Base-by-base conservation (phyloP, 2,797 vertebrate genomes). In the Onychomys arenicola region DNA sequence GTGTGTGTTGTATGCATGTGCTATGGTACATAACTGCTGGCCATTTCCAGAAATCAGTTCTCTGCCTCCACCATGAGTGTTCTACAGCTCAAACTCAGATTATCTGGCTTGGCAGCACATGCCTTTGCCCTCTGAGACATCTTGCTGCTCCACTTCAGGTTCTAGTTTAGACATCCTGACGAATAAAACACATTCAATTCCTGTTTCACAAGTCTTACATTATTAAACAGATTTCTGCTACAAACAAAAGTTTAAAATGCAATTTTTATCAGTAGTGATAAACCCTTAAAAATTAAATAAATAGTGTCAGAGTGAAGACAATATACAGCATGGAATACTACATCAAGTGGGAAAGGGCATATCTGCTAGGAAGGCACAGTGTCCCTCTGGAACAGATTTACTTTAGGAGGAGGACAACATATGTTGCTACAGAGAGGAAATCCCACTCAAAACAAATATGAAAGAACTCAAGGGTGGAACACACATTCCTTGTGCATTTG, bases 401-500 rank as follows among this genome's bases (percentile, higher is more conserved):
- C 63, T 85, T 67, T 85, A 9, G n/a, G 23, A 67, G 3, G 11
- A 85, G 12, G 83, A 49, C 11, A n/a, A 32, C 17, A 67, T n/a
- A 49, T 49, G 19, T 32, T n/a, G 19, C 12, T 14, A 11, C 46
- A 49, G 6, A 85, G 19, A 67, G 32, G 43, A 85, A n/a, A 67
- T 49, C 12, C 19, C 12, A 85, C 13, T n/a, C 32, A 46, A 85
- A 84, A 67, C 11, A 67, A 25, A 25, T 49, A 25, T 65, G 19
- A 14, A 49, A 49, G 32, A 49, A 34, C 10, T 23, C 32, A 67
- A 84, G 61, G 12, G 27, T 84, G 21, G 17, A 84, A 8, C 40
- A 49, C 0, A 34, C 2, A 1, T 1, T 49, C 19, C 2, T 25
- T 49, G 43, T n/a, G 5, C 19, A 12, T 49, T n/a, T n/a, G 21